Percentiles rank a stretch among this genome's conserved stretches.
Conservation (phyloP, 1,140 invertebrate genomes). For the Hydropsyche tenuis region DNA sequence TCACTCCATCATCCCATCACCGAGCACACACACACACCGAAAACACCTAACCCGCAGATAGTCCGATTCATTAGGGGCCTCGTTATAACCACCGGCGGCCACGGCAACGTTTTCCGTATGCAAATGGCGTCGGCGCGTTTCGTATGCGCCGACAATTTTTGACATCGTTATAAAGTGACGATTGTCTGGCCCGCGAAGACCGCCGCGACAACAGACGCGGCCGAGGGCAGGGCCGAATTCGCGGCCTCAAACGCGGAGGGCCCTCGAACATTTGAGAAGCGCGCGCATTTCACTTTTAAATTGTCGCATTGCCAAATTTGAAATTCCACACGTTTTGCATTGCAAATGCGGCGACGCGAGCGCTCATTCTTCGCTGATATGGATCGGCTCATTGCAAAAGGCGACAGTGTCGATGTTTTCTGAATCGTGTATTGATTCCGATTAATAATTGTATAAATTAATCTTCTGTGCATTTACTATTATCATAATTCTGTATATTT, state of each 20-base stretch:
- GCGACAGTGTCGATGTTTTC: too few relatives aligned
- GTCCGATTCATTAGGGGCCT: too few relatives aligned
- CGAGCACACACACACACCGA: too few relatives aligned
- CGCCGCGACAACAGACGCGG: background rate
- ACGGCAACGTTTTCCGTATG: background rate
- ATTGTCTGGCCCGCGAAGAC: conserved; percentile 3
- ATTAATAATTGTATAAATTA: too few relatives aligned
- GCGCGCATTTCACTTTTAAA: conserved; percentile 47
- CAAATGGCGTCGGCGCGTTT: conserved; percentile 11
- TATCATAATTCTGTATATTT: too few relatives aligned
- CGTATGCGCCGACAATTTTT: conserved; percentile 27
- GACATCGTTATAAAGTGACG: conserved; percentile 26
- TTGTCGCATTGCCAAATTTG: conserved; percentile 50
- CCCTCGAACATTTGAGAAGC: conserved; percentile 27
- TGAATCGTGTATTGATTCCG: too few relatives aligned
- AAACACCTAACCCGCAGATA: too few relatives aligned
- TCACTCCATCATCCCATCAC: too few relatives aligned
- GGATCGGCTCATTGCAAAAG: too few relatives aligned
- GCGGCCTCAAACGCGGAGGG: conserved; percentile 1
- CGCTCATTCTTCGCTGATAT: background rate
- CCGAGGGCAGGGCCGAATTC: background rate
- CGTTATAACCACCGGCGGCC: too few relatives aligned
- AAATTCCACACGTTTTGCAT: conserved; percentile 49
- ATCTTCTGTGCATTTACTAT: too few relatives aligned
- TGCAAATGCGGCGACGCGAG: conserved; percentile 44